Evolutionary conservation across 2,797 vertebrate species (phyloP), one percentile per base, ranked within the genome.

Genomic region (Anabacerthia variegaticeps): DNA sequence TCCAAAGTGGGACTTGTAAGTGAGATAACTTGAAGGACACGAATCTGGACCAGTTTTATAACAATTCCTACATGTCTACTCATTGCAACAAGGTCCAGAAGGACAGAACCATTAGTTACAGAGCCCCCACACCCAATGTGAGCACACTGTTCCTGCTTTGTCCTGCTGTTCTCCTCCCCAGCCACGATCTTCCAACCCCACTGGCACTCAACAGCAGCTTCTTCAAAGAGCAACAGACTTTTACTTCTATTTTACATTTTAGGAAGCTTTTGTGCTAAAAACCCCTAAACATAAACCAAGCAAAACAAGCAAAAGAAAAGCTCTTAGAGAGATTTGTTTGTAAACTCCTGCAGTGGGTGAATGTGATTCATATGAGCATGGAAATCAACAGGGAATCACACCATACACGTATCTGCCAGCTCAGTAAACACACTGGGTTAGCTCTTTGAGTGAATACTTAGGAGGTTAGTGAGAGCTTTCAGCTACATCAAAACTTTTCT

Each of bases 151-250:
- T 88, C 81, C 32, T 26, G 32, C 52, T 67, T 10, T n/a, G 26
- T 52, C 36, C 52, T 78, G 67, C 32, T 49, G 27, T 1, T 67
- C 62, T 34, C 54, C 32, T 69, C 65, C 43, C 43, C 26, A 67
- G 28, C 56, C 1, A 0, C 0, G 1, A 43, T 10, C 52, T 68
- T 43, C 63, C 48, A 83, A 26, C 24, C 52, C 37, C 2, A 68
- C 8, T 10, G 39, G 5, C 66, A 32, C 49, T 56, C 68, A 84
- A 41, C 54, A 68, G 6, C n/a, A 77, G 37, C 41, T 85, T 55
- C 79, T 77, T 48, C 54, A 30, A 74, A 83, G 23, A 34, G 9
- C 27, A 68, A 61, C 6, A 8, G 9, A 44, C 19, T 77, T 80
- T 12, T 26, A 21, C 51, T 71, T 67, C 48, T 48, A 9, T 41